phyloP scores from a whole-genome alignment of 2,113 vertebrate species.

The Aythya baeri region DNA sequence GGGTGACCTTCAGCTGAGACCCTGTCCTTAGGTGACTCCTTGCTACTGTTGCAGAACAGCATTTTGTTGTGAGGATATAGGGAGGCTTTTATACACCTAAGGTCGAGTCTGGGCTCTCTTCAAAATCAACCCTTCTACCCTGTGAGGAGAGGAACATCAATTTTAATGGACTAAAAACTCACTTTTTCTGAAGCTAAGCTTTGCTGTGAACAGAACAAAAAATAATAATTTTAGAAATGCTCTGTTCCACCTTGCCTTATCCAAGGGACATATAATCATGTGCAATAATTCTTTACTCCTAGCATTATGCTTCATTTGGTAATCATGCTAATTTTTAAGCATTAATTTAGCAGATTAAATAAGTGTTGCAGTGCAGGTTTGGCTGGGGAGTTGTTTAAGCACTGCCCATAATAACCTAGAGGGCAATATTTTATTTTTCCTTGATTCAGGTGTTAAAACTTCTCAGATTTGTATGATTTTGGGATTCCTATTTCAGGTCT shows the following conservation, averaged over 20 bases:
- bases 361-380: not conserved
- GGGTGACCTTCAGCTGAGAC: constrained; percentile 12
- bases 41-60: not conserved
- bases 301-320: not conserved
- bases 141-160: not conserved
- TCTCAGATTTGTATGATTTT: not conserved
- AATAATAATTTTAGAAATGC: not conserved
- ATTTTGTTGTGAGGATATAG: not conserved
- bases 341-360: not conserved
- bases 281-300: not conserved
- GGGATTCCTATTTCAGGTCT: not conserved
- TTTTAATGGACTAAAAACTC: not conserved
- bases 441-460: not conserved
- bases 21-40: constrained; percentile 45
- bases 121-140: not conserved
- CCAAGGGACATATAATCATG: not conserved
- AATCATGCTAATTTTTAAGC: not conserved
- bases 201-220: not conserved
- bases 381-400: not conserved
- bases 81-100: not conserved
- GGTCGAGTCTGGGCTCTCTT: not conserved
- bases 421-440: not conserved
- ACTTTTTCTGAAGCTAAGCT: not conserved
- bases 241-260: not conserved
- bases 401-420: not conserved